A percentile compares a stretch with the other conserved stretches of the same genome.
These are phyloP conservation scores for Equus quagga DNA, from an alignment of 2,113 vertebrate genomes.

Conservation along the genomic window DNA sequence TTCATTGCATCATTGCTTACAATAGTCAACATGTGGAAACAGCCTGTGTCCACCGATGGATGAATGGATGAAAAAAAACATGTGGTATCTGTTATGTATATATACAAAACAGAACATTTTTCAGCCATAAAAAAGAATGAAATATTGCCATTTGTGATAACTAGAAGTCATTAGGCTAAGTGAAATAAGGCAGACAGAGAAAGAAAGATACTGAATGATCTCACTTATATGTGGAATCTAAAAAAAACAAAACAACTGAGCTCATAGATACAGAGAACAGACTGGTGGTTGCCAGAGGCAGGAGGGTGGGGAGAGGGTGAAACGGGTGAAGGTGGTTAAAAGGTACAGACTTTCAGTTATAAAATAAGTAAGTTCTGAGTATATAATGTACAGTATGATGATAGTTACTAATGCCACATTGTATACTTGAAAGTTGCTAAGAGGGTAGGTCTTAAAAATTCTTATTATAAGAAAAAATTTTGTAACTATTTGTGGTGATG, in stretches of 20 bases:
- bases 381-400: not conserved
- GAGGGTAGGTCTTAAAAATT: not conserved
- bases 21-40: not conserved
- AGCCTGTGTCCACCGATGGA: not conserved
- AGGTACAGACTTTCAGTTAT: not conserved
- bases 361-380: not conserved
- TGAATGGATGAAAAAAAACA: not conserved
- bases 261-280: not conserved
- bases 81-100: not conserved
- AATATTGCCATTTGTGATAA: not conserved
- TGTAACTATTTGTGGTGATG: not conserved
- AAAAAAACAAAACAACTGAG: not conserved
- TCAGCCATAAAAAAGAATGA: not conserved
- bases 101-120: not conserved
- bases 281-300: rapidly evolving
- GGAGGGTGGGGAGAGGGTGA: too few species aligned
- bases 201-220: not conserved
- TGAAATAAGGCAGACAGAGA: not conserved
- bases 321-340: not conserved
- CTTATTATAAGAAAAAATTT: not conserved
- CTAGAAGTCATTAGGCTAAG: not conserved
- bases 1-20: not conserved
- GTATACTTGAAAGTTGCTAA: not conserved
- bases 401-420: not conserved
- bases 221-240: not conserved